Conservation (phyloP, 1,140 invertebrate species). For the Galleria mellonella region DNA sequence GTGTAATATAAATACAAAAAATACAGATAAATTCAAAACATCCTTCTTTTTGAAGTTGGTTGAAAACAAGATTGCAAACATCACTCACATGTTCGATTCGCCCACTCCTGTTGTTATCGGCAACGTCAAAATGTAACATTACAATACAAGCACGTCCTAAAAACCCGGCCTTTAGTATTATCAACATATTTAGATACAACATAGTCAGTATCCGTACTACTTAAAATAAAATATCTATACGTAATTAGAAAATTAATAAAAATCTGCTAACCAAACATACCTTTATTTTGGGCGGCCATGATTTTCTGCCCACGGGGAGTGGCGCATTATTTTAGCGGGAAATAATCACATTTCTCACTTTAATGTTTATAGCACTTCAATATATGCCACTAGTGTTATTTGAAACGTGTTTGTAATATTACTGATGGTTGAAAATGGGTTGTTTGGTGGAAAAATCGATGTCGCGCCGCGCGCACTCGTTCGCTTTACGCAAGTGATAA, state of each 20-base stretch:
- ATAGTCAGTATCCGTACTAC: constrained; percentile 6
- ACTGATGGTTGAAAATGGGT: constrained; percentile 57
- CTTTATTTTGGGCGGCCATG: constrained; percentile 67
- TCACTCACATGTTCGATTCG: constrained; percentile 48
- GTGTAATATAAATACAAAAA: too few relatives aligned
- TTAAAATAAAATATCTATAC: constrained; percentile 13
- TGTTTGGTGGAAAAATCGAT: constrained; percentile 69
- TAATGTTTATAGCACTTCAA: constrained; percentile 16
- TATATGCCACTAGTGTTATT: constrained; percentile 15
- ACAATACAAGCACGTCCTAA: constrained; percentile 27
- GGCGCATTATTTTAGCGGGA: constrained; percentile 47
- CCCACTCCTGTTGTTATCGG: constrained; percentile 51
- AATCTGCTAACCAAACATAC: constrained; percentile 23
- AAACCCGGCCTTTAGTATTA: constrained; percentile 25
- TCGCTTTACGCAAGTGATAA: constrained; percentile 54
- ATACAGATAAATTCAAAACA: too few relatives aligned
- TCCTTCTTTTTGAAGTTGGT: constrained; percentile 26
- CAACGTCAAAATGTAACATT: constrained; percentile 36
- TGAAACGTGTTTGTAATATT: constrained; percentile 60
- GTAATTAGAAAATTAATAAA: not conserved
- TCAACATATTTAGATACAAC: constrained; percentile 25
- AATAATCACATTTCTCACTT: constrained; percentile 41
- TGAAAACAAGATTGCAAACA: constrained; percentile 51
- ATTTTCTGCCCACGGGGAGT: constrained; percentile 25
- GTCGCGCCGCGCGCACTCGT: constrained; percentile 57